Conservation (phyloP, 2,113 vertebrate genomes). For the Cichladusa arquata region DNA sequence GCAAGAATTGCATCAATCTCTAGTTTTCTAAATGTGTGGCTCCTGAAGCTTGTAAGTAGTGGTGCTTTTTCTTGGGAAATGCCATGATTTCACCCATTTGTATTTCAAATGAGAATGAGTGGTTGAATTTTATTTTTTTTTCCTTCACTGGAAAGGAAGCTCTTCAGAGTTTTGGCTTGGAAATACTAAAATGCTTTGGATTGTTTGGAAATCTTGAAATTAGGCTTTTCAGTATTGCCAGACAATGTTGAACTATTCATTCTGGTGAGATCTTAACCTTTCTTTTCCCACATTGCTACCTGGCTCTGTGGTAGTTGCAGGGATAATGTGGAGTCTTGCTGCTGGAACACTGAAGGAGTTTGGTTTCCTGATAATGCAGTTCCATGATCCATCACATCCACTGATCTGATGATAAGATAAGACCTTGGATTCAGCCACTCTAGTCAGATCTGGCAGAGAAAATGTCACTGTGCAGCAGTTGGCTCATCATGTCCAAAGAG, state of each 20-base stretch:
- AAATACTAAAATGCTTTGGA: background rate
- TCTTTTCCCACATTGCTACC: background rate
- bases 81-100: background rate
- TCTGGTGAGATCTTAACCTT: background rate
- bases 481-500: background rate
- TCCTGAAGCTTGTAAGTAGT: background rate
- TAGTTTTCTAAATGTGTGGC: background rate
- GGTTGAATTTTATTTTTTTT: background rate
- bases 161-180: background rate
- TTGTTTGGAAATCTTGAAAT: background rate
- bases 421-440: background rate
- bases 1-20: background rate
- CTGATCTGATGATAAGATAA: background rate
- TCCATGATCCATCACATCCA: background rate
- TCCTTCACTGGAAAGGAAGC: background rate
- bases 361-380: background rate
- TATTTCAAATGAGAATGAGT: background rate
- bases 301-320: background rate
- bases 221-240: background rate
- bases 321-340: background rate
- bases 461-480: background rate
- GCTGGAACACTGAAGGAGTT: background rate
- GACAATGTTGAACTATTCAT: background rate
- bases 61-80: background rate
- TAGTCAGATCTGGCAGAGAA: background rate